Base-by-base conservation (phyloP, 2,113 vertebrate genomes). In the Chlorocebus sabaeus region DNA sequence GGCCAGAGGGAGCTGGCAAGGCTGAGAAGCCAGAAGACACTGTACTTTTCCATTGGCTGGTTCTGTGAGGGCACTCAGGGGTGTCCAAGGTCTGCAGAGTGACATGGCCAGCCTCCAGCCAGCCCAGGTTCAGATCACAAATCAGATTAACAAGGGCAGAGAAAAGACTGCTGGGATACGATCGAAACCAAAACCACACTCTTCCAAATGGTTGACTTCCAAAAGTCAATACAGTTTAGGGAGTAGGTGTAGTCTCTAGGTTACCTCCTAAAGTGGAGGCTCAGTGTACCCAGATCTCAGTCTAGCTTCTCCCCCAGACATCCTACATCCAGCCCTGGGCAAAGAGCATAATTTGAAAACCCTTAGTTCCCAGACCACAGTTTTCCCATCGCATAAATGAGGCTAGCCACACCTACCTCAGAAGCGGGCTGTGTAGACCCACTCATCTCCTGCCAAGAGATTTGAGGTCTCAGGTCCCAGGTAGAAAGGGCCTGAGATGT, bases 11-110 rank as follows among this genome's bases (percentile, higher is more conserved):
- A 84, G 22, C 83, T 91, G 96, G 59, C 96, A 70, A 59, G 89
- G 73, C 89, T 83, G 43, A 25, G 79, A 83, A 94, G 67, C 83
- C 92, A 93, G 96, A 93, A 96, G 96, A 83, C 64, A 50, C 59
- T 64, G 94, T 97, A 97, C 84, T 98, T 98, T 98, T 98, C 98
- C 96, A 98, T 84, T 81, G 89, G 89, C 95, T 96, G 89, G 35
- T 86, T 94, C 95, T 17, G 27, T 1, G 43, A 89, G 73, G 91
- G 89, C 40, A 27, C 93, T 85, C 93, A 97, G 92, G 89, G 87
- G 93, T 97, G 52, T 90, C 97, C 75, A 90, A 97, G 95, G 93
- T 72, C 94, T 94, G 22, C 38, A 88, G 76, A 89, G 76, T 27
- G 95, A 73, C 89, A 92, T 90, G 87, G 59, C 92, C 83, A 72